Conservation (phyloP, 2,113 vertebrate species). For the Cacatua alba region DNA sequence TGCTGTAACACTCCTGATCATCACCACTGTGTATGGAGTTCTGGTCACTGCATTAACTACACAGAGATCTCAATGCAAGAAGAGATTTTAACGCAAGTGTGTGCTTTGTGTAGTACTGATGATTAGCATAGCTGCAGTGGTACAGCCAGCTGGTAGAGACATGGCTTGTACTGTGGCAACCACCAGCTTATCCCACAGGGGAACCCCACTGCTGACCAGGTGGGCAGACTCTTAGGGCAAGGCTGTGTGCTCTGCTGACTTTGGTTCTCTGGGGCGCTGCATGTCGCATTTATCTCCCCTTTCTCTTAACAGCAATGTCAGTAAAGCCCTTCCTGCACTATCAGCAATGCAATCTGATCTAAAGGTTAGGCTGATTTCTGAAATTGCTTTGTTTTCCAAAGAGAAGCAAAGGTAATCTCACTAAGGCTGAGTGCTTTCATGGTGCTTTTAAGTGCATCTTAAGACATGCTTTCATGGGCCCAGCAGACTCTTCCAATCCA, state of each 20-base stretch:
- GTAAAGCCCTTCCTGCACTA: background rate
- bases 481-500: background rate
- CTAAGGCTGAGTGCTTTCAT: background rate
- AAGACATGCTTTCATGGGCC: background rate
- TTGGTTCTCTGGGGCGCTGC: background rate
- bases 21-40: background rate
- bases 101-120: background rate
- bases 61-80: background rate
- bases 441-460: background rate
- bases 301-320: background rate
- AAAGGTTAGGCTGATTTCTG: background rate
- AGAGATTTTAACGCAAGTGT: accelerated
- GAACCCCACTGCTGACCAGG: background rate
- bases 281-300: background rate
- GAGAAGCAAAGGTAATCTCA: background rate
- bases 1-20: background rate
- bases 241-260: background rate
- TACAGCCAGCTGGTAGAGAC: background rate
- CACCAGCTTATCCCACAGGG: background rate
- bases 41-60: background rate
- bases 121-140: background rate
- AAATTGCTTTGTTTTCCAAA: background rate
- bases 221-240: background rate
- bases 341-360: background rate
- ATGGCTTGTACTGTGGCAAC: background rate